A percentile compares a stretch with the other conserved stretches of the same genome.
Evolutionary conservation across 1,140 invertebrate species (phyloP).

Genomic region (Leptestheria dahalacensis): DNA sequence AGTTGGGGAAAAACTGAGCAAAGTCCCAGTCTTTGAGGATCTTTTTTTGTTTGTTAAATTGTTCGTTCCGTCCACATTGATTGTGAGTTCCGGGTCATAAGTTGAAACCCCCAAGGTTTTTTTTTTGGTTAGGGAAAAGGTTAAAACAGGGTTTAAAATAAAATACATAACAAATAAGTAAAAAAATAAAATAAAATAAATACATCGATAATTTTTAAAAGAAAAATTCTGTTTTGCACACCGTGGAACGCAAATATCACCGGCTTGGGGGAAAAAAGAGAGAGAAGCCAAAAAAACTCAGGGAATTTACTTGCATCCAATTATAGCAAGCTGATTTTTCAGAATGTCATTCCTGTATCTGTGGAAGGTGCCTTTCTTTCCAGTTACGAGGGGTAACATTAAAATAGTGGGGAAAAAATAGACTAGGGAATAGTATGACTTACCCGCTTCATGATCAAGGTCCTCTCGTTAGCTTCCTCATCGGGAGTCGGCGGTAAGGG

Average conservation of each 20-base stretch:
- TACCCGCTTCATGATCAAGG: slow-evolving; percentile 78
- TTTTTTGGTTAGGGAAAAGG: neutral
- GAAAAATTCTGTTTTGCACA: neutral
- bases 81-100: too few species aligned
- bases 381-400: slow-evolving; percentile 14
- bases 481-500: slow-evolving; percentile 86
- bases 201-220: too few species aligned
- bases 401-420: slow-evolving; percentile 16
- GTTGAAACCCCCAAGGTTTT: too few species aligned
- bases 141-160: neutral
- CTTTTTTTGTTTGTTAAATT: slow-evolving; percentile 26
- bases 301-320: neutral
- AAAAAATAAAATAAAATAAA: neutral
- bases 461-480: slow-evolving; percentile 70
- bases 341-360: neutral
- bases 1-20: slow-evolving; percentile 53
- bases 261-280: neutral
- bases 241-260: neutral
- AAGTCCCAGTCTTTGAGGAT: slow-evolving; percentile 68
- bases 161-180: neutral
- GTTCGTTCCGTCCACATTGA: too few species aligned
- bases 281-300: neutral
- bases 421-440: slow-evolving; percentile 29
- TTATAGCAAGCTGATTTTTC: neutral
- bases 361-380: neutral